Conservation (phyloP, 1,140 invertebrate genomes). For the Adoxophyes honmai region DNA sequence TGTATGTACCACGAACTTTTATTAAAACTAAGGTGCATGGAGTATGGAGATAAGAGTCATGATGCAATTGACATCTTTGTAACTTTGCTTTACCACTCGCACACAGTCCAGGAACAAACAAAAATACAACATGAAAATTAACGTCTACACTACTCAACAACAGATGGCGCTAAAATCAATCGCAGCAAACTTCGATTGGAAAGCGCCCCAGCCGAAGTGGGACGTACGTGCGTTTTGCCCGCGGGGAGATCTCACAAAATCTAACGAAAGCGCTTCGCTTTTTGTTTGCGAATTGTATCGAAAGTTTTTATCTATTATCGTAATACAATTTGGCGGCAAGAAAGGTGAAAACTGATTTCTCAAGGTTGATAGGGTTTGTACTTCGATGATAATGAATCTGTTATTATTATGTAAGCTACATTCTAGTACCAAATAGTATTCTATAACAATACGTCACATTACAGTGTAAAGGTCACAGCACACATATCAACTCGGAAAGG, state of each 20-base stretch:
- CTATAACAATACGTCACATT: too few relatives aligned
- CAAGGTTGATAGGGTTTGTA: neutral
- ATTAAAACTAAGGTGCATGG: too few relatives aligned
- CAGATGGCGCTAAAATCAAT: constrained; percentile 25
- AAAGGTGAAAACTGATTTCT: constrained; percentile 1
- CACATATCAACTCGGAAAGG: too few relatives aligned
- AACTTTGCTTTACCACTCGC: too few relatives aligned
- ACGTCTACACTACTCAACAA: constrained; percentile 7
- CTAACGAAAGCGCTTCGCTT: constrained; percentile 10
- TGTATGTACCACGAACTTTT: too few relatives aligned
- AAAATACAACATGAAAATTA: too few relatives aligned
- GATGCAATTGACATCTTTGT: too few relatives aligned
- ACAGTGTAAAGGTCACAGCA: too few relatives aligned
- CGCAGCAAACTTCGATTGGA: constrained; percentile 26
- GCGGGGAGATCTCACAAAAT: constrained; percentile 1
- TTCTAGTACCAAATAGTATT: too few relatives aligned
- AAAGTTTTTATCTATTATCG: neutral
- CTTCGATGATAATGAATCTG: neutral
- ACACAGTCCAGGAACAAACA: too few relatives aligned
- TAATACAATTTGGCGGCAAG: neutral
- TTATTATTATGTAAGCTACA: too few relatives aligned
- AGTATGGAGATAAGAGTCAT: too few relatives aligned
- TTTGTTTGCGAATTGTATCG: constrained; percentile 14
- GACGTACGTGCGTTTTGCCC: constrained; percentile 28
- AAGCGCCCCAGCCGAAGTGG: constrained; percentile 27